Percentiles rank a stretch among this genome's conserved stretches.
Conservation (phyloP, 1,140 invertebrate genomes). For the Cotesia chilonis region DNA sequence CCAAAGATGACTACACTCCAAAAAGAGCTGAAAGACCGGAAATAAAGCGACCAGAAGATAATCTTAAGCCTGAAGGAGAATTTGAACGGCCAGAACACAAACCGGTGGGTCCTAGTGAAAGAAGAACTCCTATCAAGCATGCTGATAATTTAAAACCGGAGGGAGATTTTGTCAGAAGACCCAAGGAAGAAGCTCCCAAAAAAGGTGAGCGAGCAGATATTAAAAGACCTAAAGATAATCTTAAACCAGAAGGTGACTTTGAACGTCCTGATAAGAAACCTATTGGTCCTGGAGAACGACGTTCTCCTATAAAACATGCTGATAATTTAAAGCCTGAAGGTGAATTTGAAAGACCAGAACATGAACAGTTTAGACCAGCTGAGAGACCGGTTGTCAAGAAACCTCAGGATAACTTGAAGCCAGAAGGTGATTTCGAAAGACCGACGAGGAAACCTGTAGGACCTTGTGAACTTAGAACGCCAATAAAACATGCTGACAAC, state of each 20-base stretch:
- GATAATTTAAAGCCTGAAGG: constrained; percentile 61
- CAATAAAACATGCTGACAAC: constrained; percentile 65
- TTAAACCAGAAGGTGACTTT: constrained; percentile 69
- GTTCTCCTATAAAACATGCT: constrained; percentile 58
- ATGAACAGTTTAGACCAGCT: constrained; percentile 51
- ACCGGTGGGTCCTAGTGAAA: constrained; percentile 21
- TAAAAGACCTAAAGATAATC: constrained; percentile 63
- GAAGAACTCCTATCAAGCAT: constrained; percentile 26
- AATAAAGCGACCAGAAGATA: constrained; percentile 59
- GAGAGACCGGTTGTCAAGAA: constrained; percentile 59
- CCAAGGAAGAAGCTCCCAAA: constrained; percentile 43
- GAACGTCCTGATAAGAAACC: constrained; percentile 61
- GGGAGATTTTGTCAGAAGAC: constrained; percentile 66
- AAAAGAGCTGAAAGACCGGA: constrained; percentile 44
- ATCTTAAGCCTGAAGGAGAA: constrained; percentile 61
- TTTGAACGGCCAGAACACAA: constrained; percentile 58
- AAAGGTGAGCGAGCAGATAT: constrained; percentile 45
- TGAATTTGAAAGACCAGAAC: constrained; percentile 41
- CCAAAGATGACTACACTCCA: constrained; percentile 61
- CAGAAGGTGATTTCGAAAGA: constrained; percentile 70
- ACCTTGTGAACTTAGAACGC: constrained; percentile 48
- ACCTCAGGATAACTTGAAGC: constrained; percentile 64
- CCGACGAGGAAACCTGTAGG: constrained; percentile 44
- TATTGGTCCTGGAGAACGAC: constrained; percentile 67
- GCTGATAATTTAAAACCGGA: constrained; percentile 70